phyloP scores from a whole-genome alignment of 2,113 vertebrate species.

The Addax nasomaculatus region DNA sequence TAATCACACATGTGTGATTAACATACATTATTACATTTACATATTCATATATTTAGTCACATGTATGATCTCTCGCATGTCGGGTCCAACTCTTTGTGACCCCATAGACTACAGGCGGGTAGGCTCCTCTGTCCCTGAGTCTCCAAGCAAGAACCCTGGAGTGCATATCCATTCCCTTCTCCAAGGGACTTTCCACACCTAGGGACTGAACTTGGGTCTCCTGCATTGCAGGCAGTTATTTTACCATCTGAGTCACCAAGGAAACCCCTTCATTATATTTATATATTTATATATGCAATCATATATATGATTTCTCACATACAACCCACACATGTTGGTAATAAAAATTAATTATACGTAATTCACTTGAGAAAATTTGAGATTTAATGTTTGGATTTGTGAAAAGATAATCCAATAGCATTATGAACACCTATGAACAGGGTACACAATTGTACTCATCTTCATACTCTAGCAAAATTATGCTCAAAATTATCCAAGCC shows the following conservation, averaged over 20 bases:
- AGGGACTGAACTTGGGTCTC: not conserved
- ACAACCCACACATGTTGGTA: not conserved
- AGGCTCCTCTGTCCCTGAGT: not conserved
- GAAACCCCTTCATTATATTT: not conserved
- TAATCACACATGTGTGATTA: not conserved
- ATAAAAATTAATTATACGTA: not conserved
- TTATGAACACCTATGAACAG: not conserved
- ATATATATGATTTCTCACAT: not conserved
- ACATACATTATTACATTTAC: not conserved
- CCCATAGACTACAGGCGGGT: accelerated
- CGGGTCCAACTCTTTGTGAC: not conserved
- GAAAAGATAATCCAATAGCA: not conserved
- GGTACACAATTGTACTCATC: not conserved
- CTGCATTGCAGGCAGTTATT: not conserved
- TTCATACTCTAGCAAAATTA: not conserved
- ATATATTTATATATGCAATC: not conserved
- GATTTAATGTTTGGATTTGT: not conserved
- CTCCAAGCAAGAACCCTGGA: not conserved
- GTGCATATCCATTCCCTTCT: not conserved
- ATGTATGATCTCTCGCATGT: not conserved
- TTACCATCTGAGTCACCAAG: not conserved
- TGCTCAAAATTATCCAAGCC: not conserved
- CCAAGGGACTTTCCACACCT: not conserved
- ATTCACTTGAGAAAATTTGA: not conserved
- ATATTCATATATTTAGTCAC: not conserved